Evolutionary conservation across 2,797 vertebrate species (phyloP), one percentile per base, ranked within the genome.

Genomic region (Zalophus californianus): DNA sequence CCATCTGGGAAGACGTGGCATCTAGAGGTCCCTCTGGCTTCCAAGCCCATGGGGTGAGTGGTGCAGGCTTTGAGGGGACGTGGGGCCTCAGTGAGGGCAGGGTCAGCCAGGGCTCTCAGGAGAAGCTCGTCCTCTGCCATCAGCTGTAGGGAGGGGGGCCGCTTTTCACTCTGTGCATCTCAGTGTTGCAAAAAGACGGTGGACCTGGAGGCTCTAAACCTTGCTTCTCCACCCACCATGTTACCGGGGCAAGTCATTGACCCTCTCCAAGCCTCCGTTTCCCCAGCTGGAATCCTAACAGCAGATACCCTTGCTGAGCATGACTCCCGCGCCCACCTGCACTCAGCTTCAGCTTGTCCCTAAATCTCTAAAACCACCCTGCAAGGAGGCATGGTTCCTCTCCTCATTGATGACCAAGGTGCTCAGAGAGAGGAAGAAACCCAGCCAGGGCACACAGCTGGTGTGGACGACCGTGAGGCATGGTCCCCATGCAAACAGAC

Each of bases 261-360:
- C 9, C 58, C 16, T 20, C 44, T 29, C 83, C 25, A 78, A 68
- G 70, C 50, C 8, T 83, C 21, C 1, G 3, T 27, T 16, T 88
- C 58, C 72, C 56, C 29, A 16, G 8, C 84, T 12, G 1, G 5
- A 14, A 20, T 29, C 66, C 5, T 0, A 8, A 21, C 0, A 0
- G 54, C 35, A 29, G 70, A 21, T 0, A 2, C 44, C 38, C 11
- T 14, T 27, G 60, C 72, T 35, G 38, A 79, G 56, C 41, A 0
- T n/a, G 0, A 25, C 4, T 2, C 18, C 18, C 0, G 0, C 1
- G 16, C 3, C 35, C 44, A 0, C 20, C 13, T 3, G 7, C 15
- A 16, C 14, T 29, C 32, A 4, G 14, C 56, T 16, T 12, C 52
- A 8, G 10, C 18, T 16, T 14, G 9, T 64, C 83, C 18, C 35